phyloP scores from a whole-genome alignment of 2,113 vertebrate species.

The Sminthopsis crassicaudata region DNA sequence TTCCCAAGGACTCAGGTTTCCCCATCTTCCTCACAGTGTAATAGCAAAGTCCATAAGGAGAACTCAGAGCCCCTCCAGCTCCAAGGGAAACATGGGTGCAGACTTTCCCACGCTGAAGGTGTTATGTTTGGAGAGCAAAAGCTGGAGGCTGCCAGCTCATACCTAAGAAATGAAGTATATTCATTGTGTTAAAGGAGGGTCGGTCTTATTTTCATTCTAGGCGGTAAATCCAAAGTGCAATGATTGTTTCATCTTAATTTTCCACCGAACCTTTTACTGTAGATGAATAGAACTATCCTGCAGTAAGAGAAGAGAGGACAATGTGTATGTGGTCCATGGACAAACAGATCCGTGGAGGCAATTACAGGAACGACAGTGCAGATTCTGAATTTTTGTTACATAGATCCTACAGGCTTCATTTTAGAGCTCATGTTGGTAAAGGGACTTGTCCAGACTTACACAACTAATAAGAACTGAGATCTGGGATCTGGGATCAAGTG shows the following conservation, averaged over 20 bases:
- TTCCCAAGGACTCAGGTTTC: background rate
- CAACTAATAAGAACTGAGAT: background rate
- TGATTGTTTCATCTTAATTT: background rate
- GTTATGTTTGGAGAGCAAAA: background rate
- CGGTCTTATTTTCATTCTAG: background rate
- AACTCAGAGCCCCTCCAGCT: background rate
- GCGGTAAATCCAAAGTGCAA: background rate
- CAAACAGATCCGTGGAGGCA: no score
- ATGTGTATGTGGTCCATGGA: background rate
- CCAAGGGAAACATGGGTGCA: background rate
- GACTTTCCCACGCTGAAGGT: background rate
- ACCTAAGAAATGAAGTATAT: background rate
- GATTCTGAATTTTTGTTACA: background rate
- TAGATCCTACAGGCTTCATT: background rate
- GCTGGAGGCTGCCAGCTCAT: background rate
- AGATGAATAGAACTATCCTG: background rate
- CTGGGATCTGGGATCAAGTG: background rate
- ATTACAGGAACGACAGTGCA: background rate
- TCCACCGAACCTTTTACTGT: background rate
- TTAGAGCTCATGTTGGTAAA: background rate
- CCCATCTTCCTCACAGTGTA: background rate
- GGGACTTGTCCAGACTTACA: background rate
- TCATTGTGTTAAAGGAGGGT: background rate
- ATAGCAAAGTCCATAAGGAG: background rate
- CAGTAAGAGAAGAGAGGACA: background rate